Conservation (phyloP, 2,113 vertebrate genomes). For the Tachysurus vachellii region DNA sequence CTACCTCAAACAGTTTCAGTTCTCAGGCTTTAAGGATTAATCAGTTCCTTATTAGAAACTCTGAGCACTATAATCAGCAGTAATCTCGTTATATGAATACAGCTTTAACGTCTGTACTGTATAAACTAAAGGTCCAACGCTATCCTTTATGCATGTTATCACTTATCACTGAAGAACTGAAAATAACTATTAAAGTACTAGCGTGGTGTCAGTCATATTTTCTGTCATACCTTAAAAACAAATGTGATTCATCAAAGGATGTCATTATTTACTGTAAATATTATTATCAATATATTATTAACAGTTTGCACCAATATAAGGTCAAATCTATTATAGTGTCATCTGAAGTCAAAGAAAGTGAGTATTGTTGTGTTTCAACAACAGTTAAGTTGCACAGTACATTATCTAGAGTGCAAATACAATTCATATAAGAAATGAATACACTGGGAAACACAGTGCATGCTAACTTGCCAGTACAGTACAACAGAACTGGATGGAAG, state of each 20-base stretch:
- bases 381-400: background rate
- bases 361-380: background rate
- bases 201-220: background rate
- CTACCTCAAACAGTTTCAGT: background rate
- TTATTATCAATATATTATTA: background rate
- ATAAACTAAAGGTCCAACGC: background rate
- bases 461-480: background rate
- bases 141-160: background rate
- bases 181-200: background rate
- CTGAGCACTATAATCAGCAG: background rate
- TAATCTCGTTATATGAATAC: background rate
- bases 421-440: background rate
- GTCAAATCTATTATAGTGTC: background rate
- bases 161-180: background rate
- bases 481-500: no score
- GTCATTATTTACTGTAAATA: background rate
- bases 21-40: background rate
- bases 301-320: background rate
- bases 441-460: background rate
- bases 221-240: background rate
- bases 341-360: no score
- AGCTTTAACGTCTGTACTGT: background rate
- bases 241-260: background rate
- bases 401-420: background rate
- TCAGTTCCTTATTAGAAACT: background rate